A percentile compares a stretch with the other conserved stretches of the same genome.
Evolutionary conservation across 2,113 vertebrate species (phyloP).

Genomic region (Cavia porcellus): DNA sequence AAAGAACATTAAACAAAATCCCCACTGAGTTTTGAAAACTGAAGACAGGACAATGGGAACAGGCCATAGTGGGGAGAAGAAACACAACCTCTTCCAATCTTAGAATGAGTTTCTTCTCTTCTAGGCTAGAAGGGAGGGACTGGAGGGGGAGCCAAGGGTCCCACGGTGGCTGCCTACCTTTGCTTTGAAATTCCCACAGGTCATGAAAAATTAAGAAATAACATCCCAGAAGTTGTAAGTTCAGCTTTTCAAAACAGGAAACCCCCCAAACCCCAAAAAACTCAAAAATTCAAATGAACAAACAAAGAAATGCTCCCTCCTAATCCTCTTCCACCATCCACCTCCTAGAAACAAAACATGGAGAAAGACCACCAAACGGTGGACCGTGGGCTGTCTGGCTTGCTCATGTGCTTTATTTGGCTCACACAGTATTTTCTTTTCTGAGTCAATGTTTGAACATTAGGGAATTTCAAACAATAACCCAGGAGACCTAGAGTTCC

Average conservation of each 20-base stretch:
- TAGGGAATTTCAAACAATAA: constrained; percentile 35
- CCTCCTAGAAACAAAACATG: not conserved
- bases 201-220: not conserved
- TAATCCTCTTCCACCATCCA: no score
- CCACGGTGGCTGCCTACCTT: not conserved
- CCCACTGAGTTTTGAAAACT: not conserved
- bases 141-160: not conserved
- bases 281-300: not conserved
- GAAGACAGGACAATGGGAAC: not conserved
- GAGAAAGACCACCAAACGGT: not conserved
- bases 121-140: not conserved
- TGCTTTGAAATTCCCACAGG: not conserved
- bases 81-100: not conserved
- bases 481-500: not conserved
- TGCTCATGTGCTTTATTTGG: constrained; percentile 46
- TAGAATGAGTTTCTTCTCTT: not conserved
- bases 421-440: not conserved
- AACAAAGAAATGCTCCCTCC: not conserved
- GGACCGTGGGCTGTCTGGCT: not conserved
- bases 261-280: not conserved
- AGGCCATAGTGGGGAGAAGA: not conserved
- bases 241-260: not conserved
- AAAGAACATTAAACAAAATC: not conserved
- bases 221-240: not conserved
- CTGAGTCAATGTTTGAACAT: constrained; percentile 37